phyloP scores from a whole-genome alignment of 2,113 vertebrate species.

The Caretta caretta region DNA sequence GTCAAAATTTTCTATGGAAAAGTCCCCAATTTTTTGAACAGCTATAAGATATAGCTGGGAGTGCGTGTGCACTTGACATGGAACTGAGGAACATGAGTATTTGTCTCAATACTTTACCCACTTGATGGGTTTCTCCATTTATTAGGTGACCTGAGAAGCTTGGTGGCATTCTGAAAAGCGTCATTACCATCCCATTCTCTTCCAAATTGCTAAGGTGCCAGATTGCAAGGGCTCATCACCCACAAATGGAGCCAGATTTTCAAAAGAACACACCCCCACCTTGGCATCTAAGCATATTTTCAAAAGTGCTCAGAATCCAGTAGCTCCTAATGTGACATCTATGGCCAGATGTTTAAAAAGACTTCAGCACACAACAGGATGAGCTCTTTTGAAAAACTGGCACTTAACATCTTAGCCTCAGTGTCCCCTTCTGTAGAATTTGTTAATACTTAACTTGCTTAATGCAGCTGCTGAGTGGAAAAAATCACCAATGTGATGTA shows the following conservation, averaged over 20 bases:
- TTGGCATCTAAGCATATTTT: neutral
- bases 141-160: neutral
- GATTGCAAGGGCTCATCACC: neutral
- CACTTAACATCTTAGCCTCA: no score
- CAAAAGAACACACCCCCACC: neutral
- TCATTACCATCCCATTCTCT: neutral
- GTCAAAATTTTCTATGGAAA: neutral
- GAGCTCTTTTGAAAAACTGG: neutral
- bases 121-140: neutral
- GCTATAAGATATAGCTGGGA: neutral
- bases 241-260: neutral
- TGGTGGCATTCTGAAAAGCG: neutral
- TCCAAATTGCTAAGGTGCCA: neutral
- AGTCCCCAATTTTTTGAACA: neutral
- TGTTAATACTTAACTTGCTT: no score
- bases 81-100: no score
- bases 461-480: no score
- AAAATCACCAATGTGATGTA: no score
- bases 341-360: neutral
- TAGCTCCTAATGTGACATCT: neutral
- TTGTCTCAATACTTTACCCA: neutral
- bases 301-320: neutral
- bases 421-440: no score
- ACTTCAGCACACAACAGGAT: neutral
- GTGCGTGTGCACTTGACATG: no score